These are phyloP conservation scores for Macrosoma leucophasiata DNA, from an alignment of 2,888 invertebrate genomes.

Conservation along the genomic window DNA sequence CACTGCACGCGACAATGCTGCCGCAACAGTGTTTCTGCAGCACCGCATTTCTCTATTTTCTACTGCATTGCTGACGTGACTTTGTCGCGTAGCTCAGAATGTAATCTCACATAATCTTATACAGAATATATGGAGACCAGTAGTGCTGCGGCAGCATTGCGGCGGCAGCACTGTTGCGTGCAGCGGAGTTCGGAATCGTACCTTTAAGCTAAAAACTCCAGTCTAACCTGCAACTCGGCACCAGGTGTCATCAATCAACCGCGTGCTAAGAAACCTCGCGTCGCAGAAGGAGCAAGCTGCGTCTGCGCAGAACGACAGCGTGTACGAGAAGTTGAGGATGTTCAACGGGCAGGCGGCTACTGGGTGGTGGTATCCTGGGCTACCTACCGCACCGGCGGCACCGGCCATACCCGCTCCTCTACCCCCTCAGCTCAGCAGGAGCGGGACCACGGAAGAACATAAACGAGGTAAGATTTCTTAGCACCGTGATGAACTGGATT, in stretches of 20 bases:
- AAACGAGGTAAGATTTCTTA: conserved; percentile 80
- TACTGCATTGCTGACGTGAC: no score
- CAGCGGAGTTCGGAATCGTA: no score
- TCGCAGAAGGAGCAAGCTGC: conserved; percentile 97
- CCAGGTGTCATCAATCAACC: conserved; percentile 98
- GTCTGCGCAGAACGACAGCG: conserved; percentile 86
- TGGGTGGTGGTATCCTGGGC: conserved; percentile 90
- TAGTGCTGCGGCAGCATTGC: no score
- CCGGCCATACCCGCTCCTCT: conserved; percentile 83
- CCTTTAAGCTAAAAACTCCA: no score
- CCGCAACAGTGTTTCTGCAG: no score
- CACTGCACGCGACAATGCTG: no score
- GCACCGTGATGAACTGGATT: no score
- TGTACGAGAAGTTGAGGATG: conserved; percentile 96
- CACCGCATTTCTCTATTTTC: no score
- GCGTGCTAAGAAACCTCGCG: conserved; percentile 96
- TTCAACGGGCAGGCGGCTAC: conserved; percentile 92
- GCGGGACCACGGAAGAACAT: conserved; percentile 80
- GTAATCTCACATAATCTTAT: no score
- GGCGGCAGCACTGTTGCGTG: no score
- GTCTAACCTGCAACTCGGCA: not conserved
- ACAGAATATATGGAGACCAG: no score
- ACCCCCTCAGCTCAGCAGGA: conserved; percentile 76
- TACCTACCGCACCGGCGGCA: conserved; percentile 82
- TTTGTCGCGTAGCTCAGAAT: no score